Percentiles rank a stretch among this genome's conserved stretches.
Evolutionary conservation across 2,113 vertebrate species (phyloP).

Genomic region (Melanerpes formicivorus): DNA sequence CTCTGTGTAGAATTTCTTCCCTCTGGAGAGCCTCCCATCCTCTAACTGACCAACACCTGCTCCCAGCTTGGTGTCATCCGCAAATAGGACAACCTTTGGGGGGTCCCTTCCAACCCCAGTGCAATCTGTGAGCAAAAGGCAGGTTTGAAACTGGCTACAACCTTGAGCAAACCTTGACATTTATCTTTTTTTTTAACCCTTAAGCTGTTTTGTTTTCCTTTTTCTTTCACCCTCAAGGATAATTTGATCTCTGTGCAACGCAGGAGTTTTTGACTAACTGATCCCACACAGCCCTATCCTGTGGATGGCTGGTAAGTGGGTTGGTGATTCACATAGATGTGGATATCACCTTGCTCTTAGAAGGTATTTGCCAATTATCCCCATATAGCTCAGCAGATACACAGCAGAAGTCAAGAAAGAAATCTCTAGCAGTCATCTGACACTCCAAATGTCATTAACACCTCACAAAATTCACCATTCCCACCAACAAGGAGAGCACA

Average conservation of each 20-base stretch:
- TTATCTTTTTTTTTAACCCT: neutral
- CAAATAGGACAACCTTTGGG: no score
- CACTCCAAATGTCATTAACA: neutral
- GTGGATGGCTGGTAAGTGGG: neutral
- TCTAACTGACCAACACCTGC: no score
- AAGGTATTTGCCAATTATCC: conserved; percentile 36
- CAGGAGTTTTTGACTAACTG: neutral
- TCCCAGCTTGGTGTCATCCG: no score
- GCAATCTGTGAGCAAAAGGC: neutral
- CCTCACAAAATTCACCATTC: neutral
- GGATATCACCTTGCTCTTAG: conserved; percentile 20
- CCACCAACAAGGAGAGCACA: neutral
- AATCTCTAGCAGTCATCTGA: conserved; percentile 4
- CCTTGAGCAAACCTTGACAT: neutral
- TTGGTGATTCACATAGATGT: conserved; percentile 50
- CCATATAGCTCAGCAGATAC: neutral
- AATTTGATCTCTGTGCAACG: neutral
- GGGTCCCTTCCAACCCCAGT: no score
- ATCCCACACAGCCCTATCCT: neutral
- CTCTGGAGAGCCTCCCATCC: no score
- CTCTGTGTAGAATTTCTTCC: no score
- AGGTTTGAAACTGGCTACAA: neutral
- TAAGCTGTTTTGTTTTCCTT: neutral
- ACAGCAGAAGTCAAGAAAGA: neutral
- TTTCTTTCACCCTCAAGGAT: no score